phyloP scores from a whole-genome alignment of 2,888 invertebrate genomes.

The Deilephila porcellus region DNA sequence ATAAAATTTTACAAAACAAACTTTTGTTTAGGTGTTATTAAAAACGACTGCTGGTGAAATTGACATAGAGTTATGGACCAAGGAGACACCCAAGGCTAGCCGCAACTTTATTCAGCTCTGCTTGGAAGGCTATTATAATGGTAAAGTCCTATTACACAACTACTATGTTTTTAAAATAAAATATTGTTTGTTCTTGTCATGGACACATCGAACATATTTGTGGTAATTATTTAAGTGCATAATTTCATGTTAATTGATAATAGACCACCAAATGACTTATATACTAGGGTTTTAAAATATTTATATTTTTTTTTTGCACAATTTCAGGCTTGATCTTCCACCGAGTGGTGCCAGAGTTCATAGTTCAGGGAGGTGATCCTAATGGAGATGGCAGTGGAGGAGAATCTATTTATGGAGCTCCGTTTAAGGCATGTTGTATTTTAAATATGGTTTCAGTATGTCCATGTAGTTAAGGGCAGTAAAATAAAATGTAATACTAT shows the following conservation, averaged over 20 bases:
- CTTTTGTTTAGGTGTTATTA: slow-evolving; percentile 89
- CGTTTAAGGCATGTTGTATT: slow-evolving; percentile 90
- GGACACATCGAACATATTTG: no score
- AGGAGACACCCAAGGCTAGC: slow-evolving; percentile 97
- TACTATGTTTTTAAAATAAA: neutral
- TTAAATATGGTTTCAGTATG: no score
- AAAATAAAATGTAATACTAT: no score
- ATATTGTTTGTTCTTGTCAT: no score
- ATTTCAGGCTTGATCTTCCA: slow-evolving; percentile 92
- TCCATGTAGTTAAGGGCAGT: no score
- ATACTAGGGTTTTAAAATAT: neutral
- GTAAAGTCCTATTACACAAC: slow-evolving; percentile 51
- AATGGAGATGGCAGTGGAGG: slow-evolving; percentile 98
- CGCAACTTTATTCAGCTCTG: slow-evolving; percentile 98
- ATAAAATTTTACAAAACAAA: slow-evolving; percentile 22
- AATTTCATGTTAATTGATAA: no score
- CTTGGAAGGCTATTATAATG: slow-evolving; percentile 97
- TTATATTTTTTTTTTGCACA: neutral
- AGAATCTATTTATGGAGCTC: slow-evolving; percentile 96
- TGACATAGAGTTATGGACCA: slow-evolving; percentile 98
- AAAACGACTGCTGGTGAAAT: slow-evolving; percentile 98
- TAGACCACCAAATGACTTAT: no score
- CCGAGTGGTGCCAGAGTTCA: slow-evolving; percentile 96
- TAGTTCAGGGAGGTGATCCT: slow-evolving; percentile 98
- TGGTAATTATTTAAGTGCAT: no score